These are phyloP conservation scores for Monochamus saltuarius DNA, from an alignment of 1,140 invertebrate genomes.

Conservation along the genomic window DNA sequence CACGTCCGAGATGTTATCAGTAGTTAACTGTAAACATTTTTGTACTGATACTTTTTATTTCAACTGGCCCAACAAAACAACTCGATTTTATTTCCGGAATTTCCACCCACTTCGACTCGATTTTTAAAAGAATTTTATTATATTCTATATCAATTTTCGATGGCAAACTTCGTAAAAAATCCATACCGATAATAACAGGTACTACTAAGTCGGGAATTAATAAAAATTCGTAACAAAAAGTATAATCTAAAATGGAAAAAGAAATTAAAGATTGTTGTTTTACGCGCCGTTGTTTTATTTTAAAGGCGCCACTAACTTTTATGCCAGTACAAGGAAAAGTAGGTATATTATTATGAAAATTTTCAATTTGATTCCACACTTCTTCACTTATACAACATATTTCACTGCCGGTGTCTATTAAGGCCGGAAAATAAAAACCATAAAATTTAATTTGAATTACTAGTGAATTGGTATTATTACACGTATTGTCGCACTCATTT, in stretches of 20 bases:
- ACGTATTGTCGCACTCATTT: neutral
- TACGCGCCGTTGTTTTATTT: constrained; percentile 6
- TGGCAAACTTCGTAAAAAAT: constrained; percentile 6
- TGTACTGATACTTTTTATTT: neutral
- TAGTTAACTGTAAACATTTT: neutral
- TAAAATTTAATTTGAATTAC: constrained; percentile 5
- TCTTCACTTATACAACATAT: constrained; percentile 2
- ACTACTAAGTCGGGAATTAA: neutral
- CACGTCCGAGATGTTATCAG: neutral
- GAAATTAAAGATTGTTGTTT: neutral
- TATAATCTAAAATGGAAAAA: neutral
- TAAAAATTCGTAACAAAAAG: constrained; percentile 3
- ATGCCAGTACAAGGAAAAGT: constrained; percentile 4
- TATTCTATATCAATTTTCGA: constrained; percentile 2
- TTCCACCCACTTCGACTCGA: neutral
- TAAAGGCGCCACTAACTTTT: neutral
- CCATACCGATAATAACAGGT: neutral
- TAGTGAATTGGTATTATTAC: neutral
- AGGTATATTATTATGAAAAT: neutral
- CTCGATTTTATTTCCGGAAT: neutral
- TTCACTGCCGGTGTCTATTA: constrained; percentile 4
- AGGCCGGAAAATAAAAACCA: neutral
- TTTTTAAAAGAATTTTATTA: neutral
- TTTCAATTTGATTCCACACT: neutral
- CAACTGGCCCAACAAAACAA: neutral